Conservation (phyloP, 2,888 invertebrate species). For the Argyresthia goedartella region DNA sequence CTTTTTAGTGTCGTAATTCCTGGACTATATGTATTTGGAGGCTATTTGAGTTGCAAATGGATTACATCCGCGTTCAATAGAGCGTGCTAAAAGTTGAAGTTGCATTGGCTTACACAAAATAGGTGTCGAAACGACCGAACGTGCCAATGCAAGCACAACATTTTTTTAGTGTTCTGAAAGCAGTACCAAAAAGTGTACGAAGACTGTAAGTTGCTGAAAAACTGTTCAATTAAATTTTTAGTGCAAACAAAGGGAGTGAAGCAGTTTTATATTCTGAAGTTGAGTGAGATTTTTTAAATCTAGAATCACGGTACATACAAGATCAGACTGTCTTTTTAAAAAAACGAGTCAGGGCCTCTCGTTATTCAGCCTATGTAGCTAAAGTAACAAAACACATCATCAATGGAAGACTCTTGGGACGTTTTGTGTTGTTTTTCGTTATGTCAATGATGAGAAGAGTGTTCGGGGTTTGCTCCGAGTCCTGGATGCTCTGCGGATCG, state of each 20-base stretch:
- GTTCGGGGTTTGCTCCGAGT: slow-evolving; percentile 67
- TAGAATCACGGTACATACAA: no score
- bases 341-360: no score
- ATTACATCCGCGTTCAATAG: neutral
- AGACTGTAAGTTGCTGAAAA: neutral
- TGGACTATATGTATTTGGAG: slow-evolving; percentile 30
- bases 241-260: no score
- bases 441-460: slow-evolving; percentile 56
- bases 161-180: slow-evolving; percentile 24
- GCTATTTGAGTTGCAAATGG: slow-evolving; percentile 15
- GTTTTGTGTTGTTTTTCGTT: no score
- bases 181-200: slow-evolving; percentile 29
- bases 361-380: no score
- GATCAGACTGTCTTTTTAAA: no score
- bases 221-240: neutral
- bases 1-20: slow-evolving; percentile 45
- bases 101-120: no score
- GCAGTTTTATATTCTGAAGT: no score
- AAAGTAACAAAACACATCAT: no score
- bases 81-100: slow-evolving; percentile 17
- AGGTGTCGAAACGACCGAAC: no score
- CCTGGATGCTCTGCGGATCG: slow-evolving; percentile 64
- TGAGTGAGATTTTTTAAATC: no score
- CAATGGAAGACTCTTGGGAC: no score
- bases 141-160: slow-evolving; percentile 24